Base-by-base conservation (phyloP, 2,797 vertebrate genomes). In the Gallirallus australis region DNA sequence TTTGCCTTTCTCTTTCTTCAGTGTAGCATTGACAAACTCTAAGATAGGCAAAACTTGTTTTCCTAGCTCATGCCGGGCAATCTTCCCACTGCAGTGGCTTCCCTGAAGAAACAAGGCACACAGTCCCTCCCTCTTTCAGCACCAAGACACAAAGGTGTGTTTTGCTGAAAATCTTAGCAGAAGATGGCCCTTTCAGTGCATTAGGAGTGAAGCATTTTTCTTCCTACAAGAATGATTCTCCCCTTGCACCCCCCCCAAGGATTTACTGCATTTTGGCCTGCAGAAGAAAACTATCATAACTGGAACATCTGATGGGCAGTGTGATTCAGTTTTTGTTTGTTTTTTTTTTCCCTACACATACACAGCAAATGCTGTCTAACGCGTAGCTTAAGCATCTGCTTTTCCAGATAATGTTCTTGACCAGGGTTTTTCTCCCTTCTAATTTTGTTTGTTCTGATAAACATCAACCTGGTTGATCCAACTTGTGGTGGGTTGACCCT, bases 61-160 rank as follows among this genome's bases (percentile, higher is more conserved):
- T 61, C n/a, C 31, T 54, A 6, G 7, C 48, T 83, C 33, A 70
- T 35, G 80, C 12, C 31, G n/a, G 53, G 25, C 11, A 15, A 66
- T 19, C 0, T 13, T 86, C 50, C 48, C 12, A 4, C 63, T 5
- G 6, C 16, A 8, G 11, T 56, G 24, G 9, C 68, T 81, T 77
- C 31, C 0, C 0, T 42, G 40, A 61, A 27, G 50, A 70, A 65
- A 48, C 3, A 2, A 31, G 39, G 23, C 35, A 56, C 25, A 71
- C 79, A 80, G 73, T 66, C 17, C 35, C 15, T 57, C 37, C 40
- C 9, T 45, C 17, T 39, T 35, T 37, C 66, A 88, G 17, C 30
- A 40, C 13, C 0, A 0, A 28, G 9, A 60, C 33, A 27, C 25
- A 39, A n/a, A 17, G 19, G 12, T 42, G 33, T 70, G 24, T 69